These are phyloP conservation scores for Tricholauxania praeusta DNA, from an alignment of 2,888 invertebrate genomes.

Conservation along the genomic window DNA sequence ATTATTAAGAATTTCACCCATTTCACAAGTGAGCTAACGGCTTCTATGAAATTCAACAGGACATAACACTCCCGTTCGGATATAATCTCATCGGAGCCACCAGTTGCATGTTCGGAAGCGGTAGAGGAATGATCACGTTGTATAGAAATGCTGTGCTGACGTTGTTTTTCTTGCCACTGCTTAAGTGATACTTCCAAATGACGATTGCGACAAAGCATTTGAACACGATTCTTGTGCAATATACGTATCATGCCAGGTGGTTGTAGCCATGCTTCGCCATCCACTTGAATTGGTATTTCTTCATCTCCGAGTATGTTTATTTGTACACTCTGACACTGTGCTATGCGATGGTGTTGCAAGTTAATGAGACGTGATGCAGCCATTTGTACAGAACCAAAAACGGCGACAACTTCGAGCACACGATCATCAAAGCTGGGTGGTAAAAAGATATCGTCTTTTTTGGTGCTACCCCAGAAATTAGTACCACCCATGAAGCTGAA, in stretches of 20 bases:
- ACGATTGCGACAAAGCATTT: slow-evolving; percentile 93
- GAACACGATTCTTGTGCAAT: slow-evolving; percentile 96
- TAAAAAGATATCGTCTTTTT: slow-evolving; percentile 91
- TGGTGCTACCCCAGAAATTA: slow-evolving; percentile 97
- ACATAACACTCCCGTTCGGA: slow-evolving; percentile 68
- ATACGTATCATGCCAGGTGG: slow-evolving; percentile 96
- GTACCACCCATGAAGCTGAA: slow-evolving; percentile 96
- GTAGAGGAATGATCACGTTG: slow-evolving; percentile 69
- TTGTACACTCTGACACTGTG: slow-evolving; percentile 95
- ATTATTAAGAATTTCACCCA: slow-evolving; percentile 79
- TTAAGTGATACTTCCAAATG: slow-evolving; percentile 90
- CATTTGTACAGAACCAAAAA: slow-evolving; percentile 98
- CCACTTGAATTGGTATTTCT: slow-evolving; percentile 95
- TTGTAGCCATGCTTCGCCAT: slow-evolving; percentile 98
- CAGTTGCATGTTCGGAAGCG: slow-evolving; percentile 60
- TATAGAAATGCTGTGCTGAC: slow-evolving; percentile 71
- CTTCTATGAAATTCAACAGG: slow-evolving; percentile 84
- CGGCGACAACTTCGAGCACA: slow-evolving; percentile 96
- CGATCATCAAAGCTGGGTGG: slow-evolving; percentile 97
- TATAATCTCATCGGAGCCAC: slow-evolving; percentile 68
- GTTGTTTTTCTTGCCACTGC: slow-evolving; percentile 88
- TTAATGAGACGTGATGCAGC: slow-evolving; percentile 95
- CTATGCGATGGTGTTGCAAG: slow-evolving; percentile 96
- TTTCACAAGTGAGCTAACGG: slow-evolving; percentile 87
- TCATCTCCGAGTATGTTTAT: slow-evolving; percentile 94